Percentiles rank a stretch among this genome's conserved stretches.
Evolutionary conservation across 2,797 vertebrate species (phyloP).

Genomic region (Podarcis lilfordi): DNA sequence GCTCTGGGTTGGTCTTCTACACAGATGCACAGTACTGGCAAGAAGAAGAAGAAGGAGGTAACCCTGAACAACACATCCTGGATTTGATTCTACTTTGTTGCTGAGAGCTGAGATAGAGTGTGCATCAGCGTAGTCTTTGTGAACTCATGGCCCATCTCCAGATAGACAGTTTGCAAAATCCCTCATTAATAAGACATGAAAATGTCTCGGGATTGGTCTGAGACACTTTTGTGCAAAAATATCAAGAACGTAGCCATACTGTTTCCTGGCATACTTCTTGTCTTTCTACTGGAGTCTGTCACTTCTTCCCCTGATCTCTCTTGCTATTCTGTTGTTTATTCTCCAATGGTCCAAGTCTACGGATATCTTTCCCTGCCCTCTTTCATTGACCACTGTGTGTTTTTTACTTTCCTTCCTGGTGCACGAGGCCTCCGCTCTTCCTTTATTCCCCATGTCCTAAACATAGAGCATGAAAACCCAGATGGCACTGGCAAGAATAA

Average conservation of each 20-base stretch:
- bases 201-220: not conserved
- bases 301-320: not conserved
- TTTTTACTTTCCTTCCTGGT: not conserved
- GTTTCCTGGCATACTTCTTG: not conserved
- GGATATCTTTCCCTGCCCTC: not conserved
- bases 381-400: not conserved
- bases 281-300: not conserved
- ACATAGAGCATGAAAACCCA: too few relatives aligned
- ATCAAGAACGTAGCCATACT: not conserved
- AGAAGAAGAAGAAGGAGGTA: slow-evolving; percentile 91
- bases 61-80: not conserved
- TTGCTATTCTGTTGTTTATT: not conserved
- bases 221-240: not conserved
- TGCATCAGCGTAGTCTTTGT: not conserved
- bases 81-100: not conserved
- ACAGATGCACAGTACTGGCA: slow-evolving; percentile 97
- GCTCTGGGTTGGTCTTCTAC: slow-evolving; percentile 96
- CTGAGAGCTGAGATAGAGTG: too few relatives aligned
- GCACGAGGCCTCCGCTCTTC: too few relatives aligned
- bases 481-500: not conserved
- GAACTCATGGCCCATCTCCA: not conserved
- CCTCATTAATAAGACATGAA: not conserved
- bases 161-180: not conserved
- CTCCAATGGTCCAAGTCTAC: not conserved
- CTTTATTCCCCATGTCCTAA: not conserved